A percentile compares a stretch with the other conserved stretches of the same genome.
phyloP scores from a whole-genome alignment of 1,140 invertebrate species.

The Centruroides vittatus region DNA sequence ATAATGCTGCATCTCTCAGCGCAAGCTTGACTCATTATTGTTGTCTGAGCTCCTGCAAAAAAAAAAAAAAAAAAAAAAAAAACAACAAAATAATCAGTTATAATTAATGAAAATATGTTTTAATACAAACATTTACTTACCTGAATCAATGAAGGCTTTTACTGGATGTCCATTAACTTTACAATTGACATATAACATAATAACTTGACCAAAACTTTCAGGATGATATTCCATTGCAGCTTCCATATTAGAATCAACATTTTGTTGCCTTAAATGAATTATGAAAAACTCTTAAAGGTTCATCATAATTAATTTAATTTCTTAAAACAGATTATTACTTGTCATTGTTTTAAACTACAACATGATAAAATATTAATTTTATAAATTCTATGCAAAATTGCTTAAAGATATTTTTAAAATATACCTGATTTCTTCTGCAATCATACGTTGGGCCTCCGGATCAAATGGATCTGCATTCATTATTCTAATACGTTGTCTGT shows the following conservation, averaged over 20 bases:
- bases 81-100: neutral
- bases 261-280: slow-evolving; percentile 48
- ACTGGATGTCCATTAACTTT: slow-evolving; percentile 89
- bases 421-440: slow-evolving; percentile 79
- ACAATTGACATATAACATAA: slow-evolving; percentile 95
- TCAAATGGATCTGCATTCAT: slow-evolving; percentile 90
- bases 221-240: slow-evolving; percentile 96
- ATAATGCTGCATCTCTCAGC: slow-evolving; percentile 89
- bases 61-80: too few relatives aligned
- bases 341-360: too few relatives aligned
- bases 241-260: slow-evolving; percentile 97
- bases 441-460: slow-evolving; percentile 79
- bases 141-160: slow-evolving; percentile 95
- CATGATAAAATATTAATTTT: too few relatives aligned
- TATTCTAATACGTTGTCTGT: slow-evolving; percentile 69
- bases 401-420: neutral
- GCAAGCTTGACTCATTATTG: slow-evolving; percentile 83
- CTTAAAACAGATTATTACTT: too few relatives aligned
- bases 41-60: slow-evolving; percentile 66
- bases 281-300: too few relatives aligned
- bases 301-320: too few relatives aligned
- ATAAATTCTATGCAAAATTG: too few relatives aligned
- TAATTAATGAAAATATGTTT: neutral
- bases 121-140: slow-evolving; percentile 27
- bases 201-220: slow-evolving; percentile 91